A percentile compares a stretch with the other conserved stretches of the same genome.
Evolutionary conservation across 2,113 vertebrate species (phyloP).

Genomic region (Trichechus manatus): DNA sequence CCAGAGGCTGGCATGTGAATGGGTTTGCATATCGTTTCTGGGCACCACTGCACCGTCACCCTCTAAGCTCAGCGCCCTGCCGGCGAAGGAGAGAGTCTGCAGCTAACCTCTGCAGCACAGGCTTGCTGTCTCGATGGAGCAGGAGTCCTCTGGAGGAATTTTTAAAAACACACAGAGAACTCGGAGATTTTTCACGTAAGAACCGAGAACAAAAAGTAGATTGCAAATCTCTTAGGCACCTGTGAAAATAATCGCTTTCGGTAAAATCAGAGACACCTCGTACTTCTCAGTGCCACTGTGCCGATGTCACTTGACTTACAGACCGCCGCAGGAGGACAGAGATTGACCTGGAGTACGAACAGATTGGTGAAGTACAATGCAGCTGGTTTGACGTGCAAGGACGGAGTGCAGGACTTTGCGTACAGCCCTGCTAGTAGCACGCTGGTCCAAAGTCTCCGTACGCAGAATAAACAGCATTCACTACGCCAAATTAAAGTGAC

Average conservation of each 20-base stretch:
- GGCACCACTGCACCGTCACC: constrained; percentile 26
- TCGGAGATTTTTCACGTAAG: constrained; percentile 63
- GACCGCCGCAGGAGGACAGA: not conserved
- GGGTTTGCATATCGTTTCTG: constrained; percentile 67
- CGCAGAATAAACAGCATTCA: not conserved
- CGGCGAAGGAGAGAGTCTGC: not conserved
- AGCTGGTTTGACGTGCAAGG: not conserved
- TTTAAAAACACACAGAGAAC: constrained; percentile 48
- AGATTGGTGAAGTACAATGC: rapidly evolving
- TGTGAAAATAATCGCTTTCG: not conserved
- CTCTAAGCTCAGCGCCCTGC: constrained; percentile 42
- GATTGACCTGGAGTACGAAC: not conserved
- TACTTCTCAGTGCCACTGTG: not conserved
- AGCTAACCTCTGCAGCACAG: too few species aligned
- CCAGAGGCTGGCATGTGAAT: constrained; percentile 30
- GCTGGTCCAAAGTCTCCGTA: not conserved
- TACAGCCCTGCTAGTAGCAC: not conserved
- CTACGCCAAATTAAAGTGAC: not conserved
- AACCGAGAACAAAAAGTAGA: constrained; percentile 55
- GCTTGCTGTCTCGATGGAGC: not conserved
- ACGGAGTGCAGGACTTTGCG: not conserved
- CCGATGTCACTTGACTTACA: not conserved
- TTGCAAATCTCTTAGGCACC: constrained; percentile 53
- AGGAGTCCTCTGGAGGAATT: not conserved
- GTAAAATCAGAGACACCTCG: constrained; percentile 2